Percentiles rank a stretch among this genome's conserved stretches.
phyloP scores from a whole-genome alignment of 1,140 invertebrate genomes.

The Araneus ventricosus region DNA sequence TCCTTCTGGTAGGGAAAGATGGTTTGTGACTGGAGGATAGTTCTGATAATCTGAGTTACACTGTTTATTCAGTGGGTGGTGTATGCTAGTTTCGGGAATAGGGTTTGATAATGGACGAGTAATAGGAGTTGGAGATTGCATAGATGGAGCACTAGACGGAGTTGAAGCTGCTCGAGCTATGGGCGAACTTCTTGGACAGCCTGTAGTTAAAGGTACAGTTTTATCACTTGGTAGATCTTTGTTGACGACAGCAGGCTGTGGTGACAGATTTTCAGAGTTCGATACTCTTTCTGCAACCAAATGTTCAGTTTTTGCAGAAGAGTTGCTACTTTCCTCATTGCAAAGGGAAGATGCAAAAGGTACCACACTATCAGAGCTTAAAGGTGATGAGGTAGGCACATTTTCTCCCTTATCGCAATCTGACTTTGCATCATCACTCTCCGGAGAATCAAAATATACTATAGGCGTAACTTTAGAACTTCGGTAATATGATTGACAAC shows the following conservation, averaged over 20 bases:
- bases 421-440: constrained; percentile 67
- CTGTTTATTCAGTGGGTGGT: constrained; percentile 11
- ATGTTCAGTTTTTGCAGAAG: constrained; percentile 44
- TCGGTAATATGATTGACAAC: constrained; percentile 72
- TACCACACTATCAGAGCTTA: constrained; percentile 31
- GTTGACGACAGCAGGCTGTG: neutral
- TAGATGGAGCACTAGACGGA: constrained; percentile 55
- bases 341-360: neutral
- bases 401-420: constrained; percentile 56
- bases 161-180: constrained; percentile 36
- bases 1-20: constrained; percentile 52
- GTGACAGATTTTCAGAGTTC: constrained; percentile 7
- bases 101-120: constrained; percentile 57
- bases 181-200: neutral
- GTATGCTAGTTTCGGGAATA: constrained; percentile 10
- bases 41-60: constrained; percentile 13
- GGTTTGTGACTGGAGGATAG: constrained; percentile 21
- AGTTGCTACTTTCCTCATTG: constrained; percentile 14
- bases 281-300: neutral
- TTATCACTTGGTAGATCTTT: neutral
- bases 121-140: constrained; percentile 26
- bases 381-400: constrained; percentile 45
- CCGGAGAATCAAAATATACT: constrained; percentile 71
- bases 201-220: neutral
- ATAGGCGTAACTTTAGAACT: constrained; percentile 67